Conservation (phyloP, 2,888 invertebrate species). For the Meta bourneti region DNA sequence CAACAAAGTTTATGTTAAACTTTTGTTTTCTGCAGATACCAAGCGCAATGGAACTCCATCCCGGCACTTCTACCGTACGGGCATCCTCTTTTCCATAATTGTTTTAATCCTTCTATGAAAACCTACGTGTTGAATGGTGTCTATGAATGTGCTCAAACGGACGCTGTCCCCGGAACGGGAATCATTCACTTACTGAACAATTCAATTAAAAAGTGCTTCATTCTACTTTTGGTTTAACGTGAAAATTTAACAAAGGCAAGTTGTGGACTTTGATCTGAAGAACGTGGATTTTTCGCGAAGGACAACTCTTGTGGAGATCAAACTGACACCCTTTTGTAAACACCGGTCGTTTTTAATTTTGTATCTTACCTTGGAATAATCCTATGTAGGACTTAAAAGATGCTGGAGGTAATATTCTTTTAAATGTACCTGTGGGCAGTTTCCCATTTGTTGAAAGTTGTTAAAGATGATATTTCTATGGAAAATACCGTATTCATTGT, state of each 20-base stretch:
- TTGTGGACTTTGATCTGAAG: not conserved
- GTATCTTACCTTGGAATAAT: constrained; percentile 10
- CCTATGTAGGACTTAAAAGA: constrained; percentile 18
- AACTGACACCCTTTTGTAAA: not conserved
- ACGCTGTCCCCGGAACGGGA: not conserved
- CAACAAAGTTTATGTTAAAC: no score
- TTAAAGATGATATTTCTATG: constrained; percentile 1
- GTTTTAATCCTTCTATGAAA: constrained; percentile 35
- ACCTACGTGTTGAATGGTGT: constrained; percentile 10
- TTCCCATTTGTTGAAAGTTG: not conserved
- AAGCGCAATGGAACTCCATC: not conserved
- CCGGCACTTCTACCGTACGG: not conserved
- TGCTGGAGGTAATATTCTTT: not conserved
- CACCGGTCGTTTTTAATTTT: not conserved
- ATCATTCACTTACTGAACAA: not conserved
- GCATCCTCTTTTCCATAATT: constrained; percentile 20
- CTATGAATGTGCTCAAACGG: not conserved
- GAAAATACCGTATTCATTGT: not conserved
- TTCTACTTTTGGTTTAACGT: not conserved
- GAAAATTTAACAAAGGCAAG: not conserved
- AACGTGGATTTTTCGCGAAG: not conserved
- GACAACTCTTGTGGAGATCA: not conserved
- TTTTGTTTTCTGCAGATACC: constrained; percentile 38
- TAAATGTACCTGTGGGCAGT: not conserved
- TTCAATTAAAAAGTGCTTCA: constrained; percentile 13